phyloP scores from a whole-genome alignment of 2,888 invertebrate genomes.

The Orthonevra nobilis region DNA sequence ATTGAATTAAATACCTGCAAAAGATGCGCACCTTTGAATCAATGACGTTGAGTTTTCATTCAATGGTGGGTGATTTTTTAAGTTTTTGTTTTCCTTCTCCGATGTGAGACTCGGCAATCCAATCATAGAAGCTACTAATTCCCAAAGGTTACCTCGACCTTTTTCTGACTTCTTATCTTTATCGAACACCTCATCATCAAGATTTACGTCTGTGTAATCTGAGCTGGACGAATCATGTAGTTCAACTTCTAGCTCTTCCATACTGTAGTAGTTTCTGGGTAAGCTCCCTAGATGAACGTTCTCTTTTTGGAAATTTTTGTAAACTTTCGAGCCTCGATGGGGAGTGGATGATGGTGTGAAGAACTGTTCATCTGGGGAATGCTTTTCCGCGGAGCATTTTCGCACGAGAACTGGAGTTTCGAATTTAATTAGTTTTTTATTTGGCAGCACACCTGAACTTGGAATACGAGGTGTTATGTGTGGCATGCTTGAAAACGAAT shows the following conservation, averaged over 20 bases:
- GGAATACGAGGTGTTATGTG: constrained; percentile 75
- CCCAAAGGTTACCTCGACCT: constrained; percentile 53
- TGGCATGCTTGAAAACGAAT: too few relatives aligned
- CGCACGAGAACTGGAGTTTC: constrained; percentile 75
- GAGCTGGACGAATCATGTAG: constrained; percentile 24
- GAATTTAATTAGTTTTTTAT: constrained; percentile 77
- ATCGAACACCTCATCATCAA: constrained; percentile 72
- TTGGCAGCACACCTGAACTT: constrained; percentile 73
- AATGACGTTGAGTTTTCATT: constrained; percentile 72
- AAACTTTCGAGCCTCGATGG: constrained; percentile 19
- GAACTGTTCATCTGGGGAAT: constrained; percentile 44
- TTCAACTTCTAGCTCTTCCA: constrained; percentile 38
- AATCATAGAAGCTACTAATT: constrained; percentile 76
- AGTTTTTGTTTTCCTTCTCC: too few relatives aligned
- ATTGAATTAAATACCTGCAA: too few relatives aligned
- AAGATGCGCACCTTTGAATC: constrained; percentile 77
- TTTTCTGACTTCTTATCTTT: constrained; percentile 46
- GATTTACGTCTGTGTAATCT: constrained; percentile 29
- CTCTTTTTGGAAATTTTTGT: not conserved
- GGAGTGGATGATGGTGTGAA: constrained; percentile 55
- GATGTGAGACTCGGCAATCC: too few relatives aligned
- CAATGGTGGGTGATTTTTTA: constrained; percentile 2
- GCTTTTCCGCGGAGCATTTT: constrained; percentile 17
- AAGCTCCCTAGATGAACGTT: constrained; percentile 1
- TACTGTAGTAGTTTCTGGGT: constrained; percentile 26